Base-by-base conservation (phyloP, 30 jellyfish, hydroid and myxozoan species). In the Turritopsis dohrnii region DNA sequence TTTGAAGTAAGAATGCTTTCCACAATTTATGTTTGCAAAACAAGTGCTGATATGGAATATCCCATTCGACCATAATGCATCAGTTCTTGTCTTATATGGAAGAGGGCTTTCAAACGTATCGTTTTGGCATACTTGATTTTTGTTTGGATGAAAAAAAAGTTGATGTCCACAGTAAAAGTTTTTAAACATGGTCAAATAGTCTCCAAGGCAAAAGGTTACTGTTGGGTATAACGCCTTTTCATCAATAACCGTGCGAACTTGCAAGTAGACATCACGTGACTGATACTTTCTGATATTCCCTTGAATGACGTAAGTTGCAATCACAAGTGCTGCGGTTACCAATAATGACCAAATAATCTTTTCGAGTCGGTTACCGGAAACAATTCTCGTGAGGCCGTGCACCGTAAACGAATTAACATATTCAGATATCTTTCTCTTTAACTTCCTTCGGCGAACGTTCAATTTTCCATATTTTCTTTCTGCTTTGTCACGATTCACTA, bases 351-450 rank as follows among this genome's bases (percentile, higher is more conserved):
- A 69, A 9, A 69, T 1, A 23, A 69, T n/a, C 77, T 27, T 69
- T 69, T 69, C 77, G 28, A 69, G 28, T 23, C 77, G 77, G 77
- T 69, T 69, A 23, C 77, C 77, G 28, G 77, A 7, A 8, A 69
- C 77, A 23, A 69, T 69, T 27, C 19, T 69, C 0, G 77, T 69
- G 16, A 69, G 30, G 19, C 77, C 77, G 30, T 69, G 77, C 28
- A 69, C 77, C 28, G 77, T 69, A 69, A 69, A 69, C 22, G 77
- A 69, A 69, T 69, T 69, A 27, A 69, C 31, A 27, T 69, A 69
- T 23, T 69, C 77, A 19, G 77, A 23, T 8, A 69, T 69, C 19
- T 69, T 69, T 69, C 77, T 69, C 19, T 69, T 69, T 1, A 69
- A 69, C 28, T n/a, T 27, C 19, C 77, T 23, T 27, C 77, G 28